A percentile compares a stretch with the other conserved stretches of the same genome.
These are phyloP conservation scores for Pteropus rufus DNA, from an alignment of 2,797 vertebrate species.

Conservation along the genomic window DNA sequence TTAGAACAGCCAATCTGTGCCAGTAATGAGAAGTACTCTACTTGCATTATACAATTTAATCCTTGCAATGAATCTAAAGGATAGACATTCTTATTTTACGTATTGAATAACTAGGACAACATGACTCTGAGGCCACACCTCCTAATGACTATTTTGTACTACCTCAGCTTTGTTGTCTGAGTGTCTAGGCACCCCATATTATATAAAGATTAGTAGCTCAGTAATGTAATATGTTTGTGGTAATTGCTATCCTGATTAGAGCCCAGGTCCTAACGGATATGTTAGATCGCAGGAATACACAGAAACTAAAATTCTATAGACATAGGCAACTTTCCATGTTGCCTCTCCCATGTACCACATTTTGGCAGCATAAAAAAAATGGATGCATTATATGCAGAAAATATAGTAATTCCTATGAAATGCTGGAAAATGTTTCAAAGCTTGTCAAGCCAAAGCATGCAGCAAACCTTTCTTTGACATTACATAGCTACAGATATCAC, in stretches of 20 bases:
- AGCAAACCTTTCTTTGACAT: background rate
- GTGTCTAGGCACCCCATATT: background rate
- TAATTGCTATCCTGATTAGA: background rate
- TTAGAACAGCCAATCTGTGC: background rate
- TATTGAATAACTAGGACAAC: background rate
- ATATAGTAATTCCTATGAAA: background rate
- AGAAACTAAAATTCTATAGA: background rate
- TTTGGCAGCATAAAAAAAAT: background rate
- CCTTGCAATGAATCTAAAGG: background rate
- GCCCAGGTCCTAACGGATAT: background rate
- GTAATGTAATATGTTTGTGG: background rate
- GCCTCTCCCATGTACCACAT: background rate
- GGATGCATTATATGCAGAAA: conserved; percentile 24
- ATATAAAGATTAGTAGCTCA: background rate
- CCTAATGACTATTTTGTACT: background rate
- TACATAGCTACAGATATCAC: background rate
- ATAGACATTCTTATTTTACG: background rate
- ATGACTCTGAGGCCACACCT: background rate
- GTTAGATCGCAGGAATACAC: background rate
- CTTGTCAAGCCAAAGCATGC: conserved; percentile 17
- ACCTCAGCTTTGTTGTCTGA: background rate
- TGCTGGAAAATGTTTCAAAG: conserved; percentile 36
- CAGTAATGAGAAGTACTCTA: background rate
- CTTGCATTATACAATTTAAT: background rate
- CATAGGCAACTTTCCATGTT: background rate